Evolutionary conservation across 2,113 vertebrate species (phyloP), one percentile per base, ranked within the genome.

Genomic region (Lichenostomus cassidix): DNA sequence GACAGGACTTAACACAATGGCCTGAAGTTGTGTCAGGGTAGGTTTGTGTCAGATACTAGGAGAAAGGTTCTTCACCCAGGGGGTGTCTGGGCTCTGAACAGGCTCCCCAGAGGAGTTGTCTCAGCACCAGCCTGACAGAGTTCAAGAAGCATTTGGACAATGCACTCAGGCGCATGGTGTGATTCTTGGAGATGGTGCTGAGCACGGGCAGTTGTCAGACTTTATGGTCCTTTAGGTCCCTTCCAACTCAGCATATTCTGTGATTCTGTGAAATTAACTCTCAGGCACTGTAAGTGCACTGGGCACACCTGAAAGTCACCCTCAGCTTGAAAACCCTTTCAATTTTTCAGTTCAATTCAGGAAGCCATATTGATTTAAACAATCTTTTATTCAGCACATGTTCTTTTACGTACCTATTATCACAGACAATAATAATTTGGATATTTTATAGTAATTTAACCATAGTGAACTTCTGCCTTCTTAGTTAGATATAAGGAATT

Each of bases 1-100:
- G 19, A 29, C 16, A 47, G 1, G 2, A 76, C 37, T 11, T 0
- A 0, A 64, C 21, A 17, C 29, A 79, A 41, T 27, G 17, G 3
- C 10, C 16, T 74, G 33, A 67, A 59, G 33, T 3, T 65, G 6
- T 17, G 19, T n/a, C 7, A 33, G 8, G 33, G 10, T 8, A 59
- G 4, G 10, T 74, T 59, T 65, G 5, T 22, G 42, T 44, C 42
- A 44, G 42, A 44, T 44, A 44, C 42, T 44, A 29, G 19, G 9
- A 52, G 15, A 50, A 42, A 49, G 4, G 2, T 7, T 49, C 25
- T 58, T 64, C 23, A 33, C 6, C 6, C 11, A 12, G 50, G 19
- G 50, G 16, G 10, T 73, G 21, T 3, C 0, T 22, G 5, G 21
- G 4, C 18, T 37, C 22, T 44, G 18, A 81, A 59, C 5, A 52